These are phyloP conservation scores for Rhynchopsitta pachyrhyncha DNA, from an alignment of 2,113 vertebrate species.

Conservation along the genomic window DNA sequence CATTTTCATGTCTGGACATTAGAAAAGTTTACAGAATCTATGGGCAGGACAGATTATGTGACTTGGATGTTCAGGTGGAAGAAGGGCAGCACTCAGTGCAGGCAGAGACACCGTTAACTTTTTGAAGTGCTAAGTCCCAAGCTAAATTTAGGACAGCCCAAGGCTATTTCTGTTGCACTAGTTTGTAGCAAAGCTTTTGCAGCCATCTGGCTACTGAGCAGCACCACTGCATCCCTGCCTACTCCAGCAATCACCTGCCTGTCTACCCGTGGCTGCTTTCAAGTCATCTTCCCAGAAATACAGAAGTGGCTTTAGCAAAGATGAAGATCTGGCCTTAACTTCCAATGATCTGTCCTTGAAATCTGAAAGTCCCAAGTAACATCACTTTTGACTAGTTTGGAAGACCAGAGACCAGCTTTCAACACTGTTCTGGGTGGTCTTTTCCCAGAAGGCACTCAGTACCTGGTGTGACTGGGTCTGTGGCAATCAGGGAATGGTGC, in stretches of 20 bases:
- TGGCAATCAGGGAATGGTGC: background rate
- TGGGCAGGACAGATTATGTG: background rate
- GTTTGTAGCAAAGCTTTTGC: constrained; percentile 35
- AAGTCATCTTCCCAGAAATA: background rate
- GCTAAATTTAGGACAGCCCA: constrained; percentile 16
- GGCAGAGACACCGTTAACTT: background rate
- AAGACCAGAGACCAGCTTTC: background rate
- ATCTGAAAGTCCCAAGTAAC: background rate
- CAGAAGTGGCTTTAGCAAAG: background rate
- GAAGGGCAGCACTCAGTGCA: background rate
- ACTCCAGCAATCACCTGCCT: background rate
- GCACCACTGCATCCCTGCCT: background rate
- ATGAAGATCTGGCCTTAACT: background rate
- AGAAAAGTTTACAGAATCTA: background rate
- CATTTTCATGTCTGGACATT: background rate
- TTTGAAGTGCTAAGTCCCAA: background rate
- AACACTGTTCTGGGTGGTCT: background rate
- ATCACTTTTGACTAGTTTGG: background rate
- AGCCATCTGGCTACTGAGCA: constrained; percentile 43
- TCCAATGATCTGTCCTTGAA: background rate
- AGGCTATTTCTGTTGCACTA: constrained; percentile 18
- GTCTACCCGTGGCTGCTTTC: background rate
- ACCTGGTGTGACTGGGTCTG: background rate
- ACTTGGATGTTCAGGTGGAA: background rate
- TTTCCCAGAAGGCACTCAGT: background rate